These are phyloP conservation scores for Trissolcus basalis DNA, from an alignment of 1,140 invertebrate genomes.

Conservation along the genomic window DNA sequence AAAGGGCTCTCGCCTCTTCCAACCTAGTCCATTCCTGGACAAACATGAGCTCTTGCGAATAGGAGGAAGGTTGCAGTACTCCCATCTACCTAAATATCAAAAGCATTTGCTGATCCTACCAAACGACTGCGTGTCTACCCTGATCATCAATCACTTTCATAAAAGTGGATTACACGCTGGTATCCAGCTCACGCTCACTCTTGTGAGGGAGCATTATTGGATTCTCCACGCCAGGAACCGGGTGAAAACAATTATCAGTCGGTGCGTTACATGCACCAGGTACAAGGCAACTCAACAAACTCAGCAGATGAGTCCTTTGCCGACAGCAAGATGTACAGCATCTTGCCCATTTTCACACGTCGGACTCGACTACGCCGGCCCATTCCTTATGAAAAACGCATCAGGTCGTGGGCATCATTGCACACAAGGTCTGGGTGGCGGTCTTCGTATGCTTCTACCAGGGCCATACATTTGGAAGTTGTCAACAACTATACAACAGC, in stretches of 20 bases:
- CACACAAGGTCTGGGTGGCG: neutral
- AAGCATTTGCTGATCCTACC: constrained; percentile 50
- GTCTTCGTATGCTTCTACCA: neutral
- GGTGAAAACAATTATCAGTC: neutral
- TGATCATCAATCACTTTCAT: neutral
- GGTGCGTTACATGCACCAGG: neutral
- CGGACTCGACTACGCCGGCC: neutral
- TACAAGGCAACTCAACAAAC: neutral
- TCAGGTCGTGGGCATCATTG: constrained; percentile 13
- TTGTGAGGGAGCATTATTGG: neutral
- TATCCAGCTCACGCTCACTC: neutral
- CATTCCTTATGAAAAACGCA: neutral
- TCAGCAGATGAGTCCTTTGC: neutral
- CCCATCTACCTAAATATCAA: neutral
- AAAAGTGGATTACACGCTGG: neutral
- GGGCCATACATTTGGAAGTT: neutral
- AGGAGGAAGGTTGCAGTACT: neutral
- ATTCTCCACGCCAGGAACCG: neutral
- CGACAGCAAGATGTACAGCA: neutral
- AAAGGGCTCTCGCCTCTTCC: neutral
- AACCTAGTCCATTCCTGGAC: neutral
- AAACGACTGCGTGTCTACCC: neutral
- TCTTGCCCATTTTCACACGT: neutral
- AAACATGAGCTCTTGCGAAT: neutral
- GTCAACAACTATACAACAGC: neutral